Evolutionary conservation across 2,888 invertebrate species (phyloP), one percentile per base, ranked within the genome.

Genomic region (Hirtodrosophila trivittata): DNA sequence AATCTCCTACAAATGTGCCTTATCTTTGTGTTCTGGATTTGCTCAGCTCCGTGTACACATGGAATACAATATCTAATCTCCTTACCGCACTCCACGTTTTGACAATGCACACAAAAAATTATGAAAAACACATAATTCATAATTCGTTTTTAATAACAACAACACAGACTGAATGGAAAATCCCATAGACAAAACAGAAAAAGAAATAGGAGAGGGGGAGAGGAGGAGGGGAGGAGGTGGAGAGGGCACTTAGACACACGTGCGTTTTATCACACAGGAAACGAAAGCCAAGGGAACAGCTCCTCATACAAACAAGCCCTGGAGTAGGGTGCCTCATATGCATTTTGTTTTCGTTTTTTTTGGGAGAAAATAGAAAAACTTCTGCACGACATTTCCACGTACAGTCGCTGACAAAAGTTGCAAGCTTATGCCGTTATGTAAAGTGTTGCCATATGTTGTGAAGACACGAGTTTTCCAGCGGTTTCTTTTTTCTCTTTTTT

Each of bases 101-200:
- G 52, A 62, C 60, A 67, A 56, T 58, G 52, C 43, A 62, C 18
- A 55, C 49, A 43, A 49, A 33, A 60, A 75, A 66, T 69, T 51
- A 73, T 71, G 67, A 71, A 62, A 76, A 66, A 76, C 74, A 81
- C 75, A 83, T 77, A 86, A 83, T 69, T 86, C 80, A 83, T 83
- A 83, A 83, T 86, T 77, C 82, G 84, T 83, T 83, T 86, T 83
- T 86, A 86, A 86, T 86, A 80, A 74, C 66, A 66, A 62, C 43
- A 67, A 67, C 25, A 63, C 42, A 52, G 12, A 39, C 8, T 14
- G 41, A 45, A 35, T 32, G 42, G 10, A 32, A 71, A 68, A 68
- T 42, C 14, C 68, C 68, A 52, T 12, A 43, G 18, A 46, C 26
- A 18, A 39, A 6, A 6, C 8, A 10, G 10, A n/a, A n/a, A 3